phyloP scores from a whole-genome alignment of 2,113 vertebrate genomes.

The Melanocharis versteri region DNA sequence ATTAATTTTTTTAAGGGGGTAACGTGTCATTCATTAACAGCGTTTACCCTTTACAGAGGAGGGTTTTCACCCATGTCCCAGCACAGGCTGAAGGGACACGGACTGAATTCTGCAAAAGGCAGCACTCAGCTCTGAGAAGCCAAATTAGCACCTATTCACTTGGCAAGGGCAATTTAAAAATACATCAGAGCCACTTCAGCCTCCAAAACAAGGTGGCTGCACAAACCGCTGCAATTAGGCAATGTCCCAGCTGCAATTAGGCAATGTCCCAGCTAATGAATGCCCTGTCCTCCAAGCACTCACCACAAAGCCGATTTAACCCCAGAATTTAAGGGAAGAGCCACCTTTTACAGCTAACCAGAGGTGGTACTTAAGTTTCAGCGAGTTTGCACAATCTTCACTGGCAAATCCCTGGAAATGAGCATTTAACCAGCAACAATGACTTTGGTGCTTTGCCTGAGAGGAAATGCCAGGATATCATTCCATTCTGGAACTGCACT shows the following conservation, averaged over 20 bases:
- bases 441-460: not conserved
- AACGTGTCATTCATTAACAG: fast-evolving
- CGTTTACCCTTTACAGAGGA: not conserved
- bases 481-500: not conserved
- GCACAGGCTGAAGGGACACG: not conserved
- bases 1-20: not conserved
- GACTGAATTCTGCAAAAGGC: not conserved
- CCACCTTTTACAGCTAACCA: not conserved
- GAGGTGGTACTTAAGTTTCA: not conserved
- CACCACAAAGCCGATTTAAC: not conserved
- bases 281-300: not conserved
- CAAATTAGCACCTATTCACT: not conserved
- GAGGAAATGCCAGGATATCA: not conserved
- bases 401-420: not conserved
- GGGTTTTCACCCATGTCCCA: not conserved
- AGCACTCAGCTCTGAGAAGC: not conserved
- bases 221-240: not conserved
- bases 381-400: not conserved
- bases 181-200: not conserved
- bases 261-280: not conserved
- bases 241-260: not conserved
- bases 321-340: not conserved
- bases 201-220: not conserved
- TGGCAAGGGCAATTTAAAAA: not conserved
- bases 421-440: not conserved